Evolutionary conservation across 2,888 invertebrate species (phyloP), one percentile per base, ranked within the genome.

Genomic region (Morpho deidamia): DNA sequence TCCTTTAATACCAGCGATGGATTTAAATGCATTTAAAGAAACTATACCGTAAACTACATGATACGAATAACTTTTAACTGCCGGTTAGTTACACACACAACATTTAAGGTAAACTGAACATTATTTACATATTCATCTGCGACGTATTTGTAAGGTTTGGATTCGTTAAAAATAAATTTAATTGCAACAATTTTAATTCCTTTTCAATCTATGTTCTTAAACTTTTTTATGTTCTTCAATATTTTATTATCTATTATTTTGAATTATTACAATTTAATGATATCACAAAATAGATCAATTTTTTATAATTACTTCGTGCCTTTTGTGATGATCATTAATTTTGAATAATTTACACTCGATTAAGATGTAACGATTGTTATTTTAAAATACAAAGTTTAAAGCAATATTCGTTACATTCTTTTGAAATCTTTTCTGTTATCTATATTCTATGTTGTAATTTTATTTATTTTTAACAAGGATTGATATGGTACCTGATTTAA

Each of bases 11-110:
- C 93, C 94, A 0, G 70, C 76, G 10, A 72, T 95, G 51, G 91
- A 95, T 78, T 81, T 95, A 34, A 87, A 82, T 51, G 80, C 82
- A 45, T 95, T 95, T 92, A 91, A 88, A 65, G 88, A 84, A 58
- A 72, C 23, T 23, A 23, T 23, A 23, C 23, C 23, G 5, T 23
- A 23, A 23, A 23, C 23, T 5, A 23, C 23, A 5, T 23, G 23
- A 23, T 23, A 23, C 5, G 4, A 5, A 23, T 23, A 23, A 23
- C 3, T 23, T 23, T 23, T 0, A 23, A 23, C 5, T 23, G n/a
- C n/a, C n/a, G n/a, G n/a, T n/a, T n/a, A n/a, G n/a, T n/a, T n/a
- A n/a, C n/a, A n/a, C n/a, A n/a, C 14, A 14, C 14, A 14, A 2
- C 1, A 14, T 14, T 14, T 14, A 2, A 2, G 1, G 1, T 2